Evolutionary conservation across 2,113 vertebrate genomes (phyloP), one percentile per base, ranked within the genome.

Genomic region (Hyaena hyaena): DNA sequence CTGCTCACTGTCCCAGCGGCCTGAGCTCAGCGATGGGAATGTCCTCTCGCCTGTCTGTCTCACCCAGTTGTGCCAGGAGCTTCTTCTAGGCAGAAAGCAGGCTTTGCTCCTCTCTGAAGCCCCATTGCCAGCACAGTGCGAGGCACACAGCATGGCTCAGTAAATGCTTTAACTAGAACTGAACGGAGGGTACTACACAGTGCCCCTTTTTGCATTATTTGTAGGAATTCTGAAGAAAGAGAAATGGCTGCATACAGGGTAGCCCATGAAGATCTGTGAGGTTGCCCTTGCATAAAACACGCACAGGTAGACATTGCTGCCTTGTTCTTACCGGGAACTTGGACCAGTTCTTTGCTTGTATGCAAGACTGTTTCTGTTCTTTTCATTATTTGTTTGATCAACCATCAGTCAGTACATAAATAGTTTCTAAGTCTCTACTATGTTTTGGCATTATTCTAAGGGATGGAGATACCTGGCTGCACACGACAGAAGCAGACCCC

Each of bases 1-100:
- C 28, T 12, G 31, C 71, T 89, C 11, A 5, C 45, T n/a, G 48
- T 80, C 79, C 35, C 69, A 31, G 4, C 24, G 11, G 14, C 39
- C 33, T 48, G 53, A 55, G 53, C 24, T 81, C 58, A 26, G 24
- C 68, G 39, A 15, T 2, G 23, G 23, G 48, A 71, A n/a, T 26
- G 39, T 63, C 35, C 65, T n/a, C n/a, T n/a, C 79, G 31, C 43
- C 15, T 43, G 53, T 69, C 5, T 83, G 24, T 66, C n/a, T 87
- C 11, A 6, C 17, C 4, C 4, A 1, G 3, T 33, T n/a, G 23
- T 0, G 1, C 26, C 26, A 7, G 69, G 45, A 48, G 39, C 24
- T 71, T 33, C 71, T 58, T 17, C 15, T 35, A 24, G 17, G 24
- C 50, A 69, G 35, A 33, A 86, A 89, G 39, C 26, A 17, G 66